phyloP scores from a whole-genome alignment of 2,888 invertebrate genomes.

The Graphium colonna region DNA sequence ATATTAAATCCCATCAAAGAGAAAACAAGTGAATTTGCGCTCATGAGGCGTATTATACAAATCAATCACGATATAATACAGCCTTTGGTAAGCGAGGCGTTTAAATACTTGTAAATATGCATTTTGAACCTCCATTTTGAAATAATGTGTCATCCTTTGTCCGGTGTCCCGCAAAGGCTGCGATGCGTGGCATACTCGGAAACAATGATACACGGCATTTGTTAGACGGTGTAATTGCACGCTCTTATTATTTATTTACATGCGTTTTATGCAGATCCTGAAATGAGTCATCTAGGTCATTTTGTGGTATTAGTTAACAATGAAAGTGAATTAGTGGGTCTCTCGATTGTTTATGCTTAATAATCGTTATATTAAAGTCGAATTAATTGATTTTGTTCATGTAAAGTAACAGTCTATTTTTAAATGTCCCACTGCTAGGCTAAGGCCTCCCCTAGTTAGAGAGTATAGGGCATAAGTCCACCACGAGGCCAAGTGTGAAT shows the following conservation, averaged over 20 bases:
- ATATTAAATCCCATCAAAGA: neutral
- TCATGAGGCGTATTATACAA: neutral
- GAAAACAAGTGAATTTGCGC: neutral
- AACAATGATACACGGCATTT: slow-evolving; percentile 19
- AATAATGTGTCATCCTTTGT: slow-evolving; percentile 42
- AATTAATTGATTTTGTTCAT: too few relatives aligned
- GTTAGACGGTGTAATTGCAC: slow-evolving; percentile 3
- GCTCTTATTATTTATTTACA: slow-evolving; percentile 25
- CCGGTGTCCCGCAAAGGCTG: slow-evolving; percentile 38
- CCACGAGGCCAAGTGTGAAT: too few relatives aligned
- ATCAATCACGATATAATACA: neutral
- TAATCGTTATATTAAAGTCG: slow-evolving; percentile 6
- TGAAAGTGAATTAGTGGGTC: slow-evolving; percentile 14
- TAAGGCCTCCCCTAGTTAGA: too few relatives aligned
- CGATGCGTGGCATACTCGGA: slow-evolving; percentile 36
- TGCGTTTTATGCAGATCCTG: slow-evolving; percentile 11
- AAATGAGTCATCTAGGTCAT: slow-evolving; percentile 25
- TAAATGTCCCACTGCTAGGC: too few relatives aligned
- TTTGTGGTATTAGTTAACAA: slow-evolving; percentile 5
- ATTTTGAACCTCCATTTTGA: slow-evolving; percentile 27
- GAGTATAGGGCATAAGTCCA: too few relatives aligned
- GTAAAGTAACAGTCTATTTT: too few relatives aligned
- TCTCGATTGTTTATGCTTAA: neutral
- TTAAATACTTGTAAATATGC: slow-evolving; percentile 26
- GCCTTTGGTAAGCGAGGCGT: neutral